phyloP scores from a whole-genome alignment of 2,113 vertebrate species.

The Anoplopoma fimbria region DNA sequence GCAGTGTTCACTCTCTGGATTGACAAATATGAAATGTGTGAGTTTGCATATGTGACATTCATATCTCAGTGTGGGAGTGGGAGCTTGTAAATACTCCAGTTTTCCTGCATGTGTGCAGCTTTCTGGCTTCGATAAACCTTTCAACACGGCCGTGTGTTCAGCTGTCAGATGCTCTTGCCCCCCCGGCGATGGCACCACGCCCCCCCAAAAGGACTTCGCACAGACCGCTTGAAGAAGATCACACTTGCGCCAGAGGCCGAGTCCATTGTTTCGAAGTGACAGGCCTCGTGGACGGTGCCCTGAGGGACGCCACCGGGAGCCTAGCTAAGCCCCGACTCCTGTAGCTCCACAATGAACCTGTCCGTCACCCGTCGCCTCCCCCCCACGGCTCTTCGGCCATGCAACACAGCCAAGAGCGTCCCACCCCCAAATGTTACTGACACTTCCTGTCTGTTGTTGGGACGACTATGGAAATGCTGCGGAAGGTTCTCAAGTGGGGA shows the following conservation, averaged over 20 bases:
- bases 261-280: slow-evolving; percentile 64
- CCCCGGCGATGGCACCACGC: slow-evolving; percentile 60
- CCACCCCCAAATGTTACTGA: slow-evolving; percentile 33
- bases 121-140: slow-evolving; percentile 34
- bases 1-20: slow-evolving; percentile 8
- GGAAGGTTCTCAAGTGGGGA: slow-evolving; percentile 1
- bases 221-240: slow-evolving; percentile 45
- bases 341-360: slow-evolving; percentile 63
- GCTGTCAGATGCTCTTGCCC: slow-evolving; percentile 59
- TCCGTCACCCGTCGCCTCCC: slow-evolving; percentile 54
- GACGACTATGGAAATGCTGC: slow-evolving; percentile 21
- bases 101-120: slow-evolving; percentile 20
- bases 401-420: slow-evolving; percentile 35
- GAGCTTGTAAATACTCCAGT: slow-evolving; percentile 28
- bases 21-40: slow-evolving; percentile 29
- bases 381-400: slow-evolving; percentile 34
- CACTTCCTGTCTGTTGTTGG: slow-evolving; percentile 46
- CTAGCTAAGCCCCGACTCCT: slow-evolving; percentile 40
- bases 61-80: neutral
- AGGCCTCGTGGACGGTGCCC: slow-evolving; percentile 45
- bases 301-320: slow-evolving; percentile 47
- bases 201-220: slow-evolving; percentile 55
- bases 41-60: slow-evolving; percentile 25
- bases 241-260: slow-evolving; percentile 17
- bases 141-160: slow-evolving; percentile 37